Evolutionary conservation across 2,888 invertebrate genomes (phyloP).

Genomic region (Oligia strigilis): DNA sequence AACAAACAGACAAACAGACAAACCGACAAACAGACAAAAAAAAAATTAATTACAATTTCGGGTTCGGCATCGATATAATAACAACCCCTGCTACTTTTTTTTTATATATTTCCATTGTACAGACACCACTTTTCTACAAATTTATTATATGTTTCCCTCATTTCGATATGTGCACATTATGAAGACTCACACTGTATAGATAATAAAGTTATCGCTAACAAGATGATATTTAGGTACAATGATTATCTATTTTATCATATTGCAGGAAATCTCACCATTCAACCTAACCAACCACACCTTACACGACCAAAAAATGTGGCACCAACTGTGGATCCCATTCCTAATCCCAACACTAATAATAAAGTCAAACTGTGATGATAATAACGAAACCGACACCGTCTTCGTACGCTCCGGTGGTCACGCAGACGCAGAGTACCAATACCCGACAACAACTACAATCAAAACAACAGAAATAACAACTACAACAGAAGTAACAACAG

Average conservation of each 20-base stretch:
- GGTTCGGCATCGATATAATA: too few species aligned
- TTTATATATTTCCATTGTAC: too few species aligned
- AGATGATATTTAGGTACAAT: neutral
- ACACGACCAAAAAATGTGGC: conserved; percentile 40
- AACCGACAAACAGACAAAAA: too few species aligned
- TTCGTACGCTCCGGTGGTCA: conserved; percentile 76
- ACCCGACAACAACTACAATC: neutral
- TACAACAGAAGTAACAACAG: neutral
- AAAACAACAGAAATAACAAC: neutral
- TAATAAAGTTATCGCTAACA: too few species aligned
- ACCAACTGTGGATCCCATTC: conserved; percentile 53
- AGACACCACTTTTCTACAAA: too few species aligned
- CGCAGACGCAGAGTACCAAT: conserved; percentile 64
- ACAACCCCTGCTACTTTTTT: too few species aligned
- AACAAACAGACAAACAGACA: too few species aligned
- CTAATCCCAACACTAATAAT: conserved; percentile 60
- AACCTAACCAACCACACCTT: neutral
- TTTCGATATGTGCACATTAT: too few species aligned
- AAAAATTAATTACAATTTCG: too few species aligned
- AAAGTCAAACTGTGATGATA: conserved; percentile 50
- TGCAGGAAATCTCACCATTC: neutral
- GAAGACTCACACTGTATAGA: too few species aligned
- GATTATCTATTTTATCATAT: neutral
- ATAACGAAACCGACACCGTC: conserved; percentile 69
- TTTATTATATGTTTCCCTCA: too few species aligned